A percentile compares a stretch with the other conserved stretches of the same genome.
These are phyloP conservation scores for Phenganax subtilis DNA, from an alignment of 92 coral and sea anemone species.

Conservation along the genomic window DNA sequence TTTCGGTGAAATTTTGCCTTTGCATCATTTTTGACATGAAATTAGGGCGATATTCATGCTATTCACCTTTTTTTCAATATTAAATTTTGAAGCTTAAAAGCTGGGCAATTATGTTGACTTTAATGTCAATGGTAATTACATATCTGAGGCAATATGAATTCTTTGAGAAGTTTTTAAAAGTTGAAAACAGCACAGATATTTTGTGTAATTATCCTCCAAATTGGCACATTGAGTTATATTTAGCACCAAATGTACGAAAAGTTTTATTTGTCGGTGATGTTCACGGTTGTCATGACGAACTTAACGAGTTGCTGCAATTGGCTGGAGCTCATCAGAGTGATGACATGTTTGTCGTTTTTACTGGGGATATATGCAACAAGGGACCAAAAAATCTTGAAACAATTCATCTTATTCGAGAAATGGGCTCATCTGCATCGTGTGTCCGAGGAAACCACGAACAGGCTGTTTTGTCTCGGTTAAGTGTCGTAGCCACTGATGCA, in stretches of 20 bases:
- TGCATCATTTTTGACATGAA: neutral
- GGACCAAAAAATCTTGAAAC: slow-evolving; percentile 67
- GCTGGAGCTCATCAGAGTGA: slow-evolving; percentile 25
- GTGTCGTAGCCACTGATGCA: slow-evolving; percentile 35
- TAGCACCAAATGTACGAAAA: slow-evolving; percentile 9
- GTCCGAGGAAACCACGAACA: slow-evolving; percentile 77
- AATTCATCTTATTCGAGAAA: slow-evolving; percentile 50
- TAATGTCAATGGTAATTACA: neutral
- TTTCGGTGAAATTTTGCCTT: neutral
- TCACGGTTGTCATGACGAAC: slow-evolving; percentile 65
- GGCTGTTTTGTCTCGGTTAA: slow-evolving; percentile 41
- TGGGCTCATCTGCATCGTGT: slow-evolving; percentile 50
- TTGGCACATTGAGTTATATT: neutral
- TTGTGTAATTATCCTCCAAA: neutral
- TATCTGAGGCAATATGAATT: slow-evolving; percentile 7
- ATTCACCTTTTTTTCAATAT: neutral
- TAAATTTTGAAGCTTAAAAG: neutral
- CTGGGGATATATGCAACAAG: slow-evolving; percentile 64
- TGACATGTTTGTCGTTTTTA: slow-evolving; percentile 51
- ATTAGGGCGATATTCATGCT: neutral
- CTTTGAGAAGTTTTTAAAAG: neutral
- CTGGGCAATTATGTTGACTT: slow-evolving; percentile 11
- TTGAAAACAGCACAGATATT: neutral
- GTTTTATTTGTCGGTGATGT: slow-evolving; percentile 64
- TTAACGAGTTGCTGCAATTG: slow-evolving; percentile 47